phyloP scores from a whole-genome alignment of 35 echinoderm and acorn worm species.

The Strongylocentrotus purpuratus region DNA sequence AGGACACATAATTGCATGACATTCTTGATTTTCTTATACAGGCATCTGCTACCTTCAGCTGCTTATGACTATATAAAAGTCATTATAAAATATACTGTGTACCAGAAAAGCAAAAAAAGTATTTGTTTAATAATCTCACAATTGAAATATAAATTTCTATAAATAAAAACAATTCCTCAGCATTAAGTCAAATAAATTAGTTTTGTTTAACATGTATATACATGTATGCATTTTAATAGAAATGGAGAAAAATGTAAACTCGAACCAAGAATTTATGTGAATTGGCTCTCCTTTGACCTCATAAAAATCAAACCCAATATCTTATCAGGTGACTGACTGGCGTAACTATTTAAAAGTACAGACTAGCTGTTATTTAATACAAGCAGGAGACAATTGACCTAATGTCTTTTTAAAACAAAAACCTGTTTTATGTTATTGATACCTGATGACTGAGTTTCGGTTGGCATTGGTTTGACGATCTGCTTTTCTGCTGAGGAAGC shows the following conservation, averaged over 20 bases:
- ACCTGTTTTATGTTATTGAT: neutral
- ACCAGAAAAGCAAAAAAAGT: neutral
- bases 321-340: neutral
- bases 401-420: neutral
- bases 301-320: neutral
- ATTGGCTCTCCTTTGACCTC: neutral
- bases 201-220: neutral
- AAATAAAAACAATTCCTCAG: neutral
- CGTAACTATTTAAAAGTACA: neutral
- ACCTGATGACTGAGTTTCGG: neutral
- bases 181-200: neutral
- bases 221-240: neutral
- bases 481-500: neutral
- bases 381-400: neutral
- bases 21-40: neutral
- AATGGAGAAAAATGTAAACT: neutral
- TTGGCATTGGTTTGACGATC: neutral
- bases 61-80: neutral
- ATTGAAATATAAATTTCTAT: neutral
- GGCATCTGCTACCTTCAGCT: neutral
- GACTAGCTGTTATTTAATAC: neutral
- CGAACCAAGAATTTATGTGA: neutral
- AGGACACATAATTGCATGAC: neutral
- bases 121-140: neutral
- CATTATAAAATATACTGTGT: neutral